phyloP scores from a whole-genome alignment of 1,140 invertebrate species.

The Pristionchus pacificus region DNA sequence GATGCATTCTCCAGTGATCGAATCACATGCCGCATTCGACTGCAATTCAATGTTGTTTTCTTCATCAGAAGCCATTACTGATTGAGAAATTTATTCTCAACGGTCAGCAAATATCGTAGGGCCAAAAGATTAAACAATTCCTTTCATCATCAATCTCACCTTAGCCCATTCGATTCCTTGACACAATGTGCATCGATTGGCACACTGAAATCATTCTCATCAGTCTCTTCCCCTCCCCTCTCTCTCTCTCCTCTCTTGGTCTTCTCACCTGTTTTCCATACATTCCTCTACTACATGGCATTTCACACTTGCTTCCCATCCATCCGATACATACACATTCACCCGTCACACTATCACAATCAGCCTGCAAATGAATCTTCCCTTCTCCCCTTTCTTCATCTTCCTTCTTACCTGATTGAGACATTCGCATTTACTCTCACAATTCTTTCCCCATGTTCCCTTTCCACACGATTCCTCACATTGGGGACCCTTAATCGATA shows the following conservation, averaged over 20 bases:
- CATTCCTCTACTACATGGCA: slow-evolving; percentile 58
- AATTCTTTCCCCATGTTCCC: slow-evolving; percentile 63
- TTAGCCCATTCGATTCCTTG: slow-evolving; percentile 59
- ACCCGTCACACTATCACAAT: slow-evolving; percentile 75
- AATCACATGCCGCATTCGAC: slow-evolving; percentile 62
- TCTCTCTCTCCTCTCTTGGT: slow-evolving; percentile 6
- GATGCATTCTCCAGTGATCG: slow-evolving; percentile 51
- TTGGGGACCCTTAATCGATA: slow-evolving; percentile 57
- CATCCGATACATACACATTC: slow-evolving; percentile 78
- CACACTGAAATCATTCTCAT: slow-evolving; percentile 22
- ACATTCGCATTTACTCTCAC: slow-evolving; percentile 66
- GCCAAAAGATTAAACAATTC: background rate
- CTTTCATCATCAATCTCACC: background rate
- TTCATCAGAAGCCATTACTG: no score
- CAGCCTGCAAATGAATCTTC: slow-evolving; percentile 34
- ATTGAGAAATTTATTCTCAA: no score
- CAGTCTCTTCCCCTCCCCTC: background rate
- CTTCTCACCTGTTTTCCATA: slow-evolving; percentile 60
- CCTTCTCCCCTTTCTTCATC: background rate
- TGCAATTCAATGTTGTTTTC: no score
- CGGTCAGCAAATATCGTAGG: no score
- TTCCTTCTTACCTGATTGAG: background rate
- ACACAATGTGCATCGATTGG: slow-evolving; percentile 64
- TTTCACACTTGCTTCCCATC: slow-evolving; percentile 69
- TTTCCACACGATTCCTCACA: slow-evolving; percentile 50